Conservation (phyloP, 2,113 vertebrate species). For the Marcusenius ussheri region DNA sequence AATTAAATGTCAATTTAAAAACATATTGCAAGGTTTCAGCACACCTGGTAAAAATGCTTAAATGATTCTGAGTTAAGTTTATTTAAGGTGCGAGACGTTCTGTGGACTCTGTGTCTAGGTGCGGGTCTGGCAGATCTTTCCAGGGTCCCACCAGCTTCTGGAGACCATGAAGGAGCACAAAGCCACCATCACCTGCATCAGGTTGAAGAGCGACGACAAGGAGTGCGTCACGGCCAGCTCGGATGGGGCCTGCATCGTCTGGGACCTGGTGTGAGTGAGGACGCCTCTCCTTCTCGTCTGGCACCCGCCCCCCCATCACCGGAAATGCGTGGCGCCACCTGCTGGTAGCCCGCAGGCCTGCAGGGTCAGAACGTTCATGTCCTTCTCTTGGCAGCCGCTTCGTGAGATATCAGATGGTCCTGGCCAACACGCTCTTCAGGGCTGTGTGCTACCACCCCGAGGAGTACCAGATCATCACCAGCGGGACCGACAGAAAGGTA, state of each 20-base stretch:
- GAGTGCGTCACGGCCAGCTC: constrained; percentile 75
- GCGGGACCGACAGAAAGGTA: constrained; percentile 81
- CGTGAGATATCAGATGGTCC: constrained; percentile 71
- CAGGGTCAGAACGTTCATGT: neutral
- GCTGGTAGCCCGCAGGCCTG: neutral
- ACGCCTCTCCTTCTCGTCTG: neutral
- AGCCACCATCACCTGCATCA: constrained; percentile 65
- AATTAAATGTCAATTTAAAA: neutral
- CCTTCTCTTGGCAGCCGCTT: constrained; percentile 58
- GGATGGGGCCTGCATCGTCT: constrained; percentile 78
- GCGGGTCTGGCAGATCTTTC: constrained; percentile 67
- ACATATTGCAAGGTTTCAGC: neutral
- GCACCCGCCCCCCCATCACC: neutral
- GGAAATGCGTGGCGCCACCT: neutral
- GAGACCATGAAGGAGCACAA: constrained; percentile 70
- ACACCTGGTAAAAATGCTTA: neutral
- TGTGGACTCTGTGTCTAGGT: constrained; percentile 49
- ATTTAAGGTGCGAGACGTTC: neutral
- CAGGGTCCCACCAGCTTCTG: constrained; percentile 49
- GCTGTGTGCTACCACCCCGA: constrained; percentile 81
- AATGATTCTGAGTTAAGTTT: neutral
- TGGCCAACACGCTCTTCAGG: constrained; percentile 70
- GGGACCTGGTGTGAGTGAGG: constrained; percentile 77
- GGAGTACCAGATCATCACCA: constrained; percentile 77
- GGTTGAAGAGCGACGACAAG: constrained; percentile 64